phyloP scores from a whole-genome alignment of 2,888 invertebrate genomes.

The Halictus ligatus region DNA sequence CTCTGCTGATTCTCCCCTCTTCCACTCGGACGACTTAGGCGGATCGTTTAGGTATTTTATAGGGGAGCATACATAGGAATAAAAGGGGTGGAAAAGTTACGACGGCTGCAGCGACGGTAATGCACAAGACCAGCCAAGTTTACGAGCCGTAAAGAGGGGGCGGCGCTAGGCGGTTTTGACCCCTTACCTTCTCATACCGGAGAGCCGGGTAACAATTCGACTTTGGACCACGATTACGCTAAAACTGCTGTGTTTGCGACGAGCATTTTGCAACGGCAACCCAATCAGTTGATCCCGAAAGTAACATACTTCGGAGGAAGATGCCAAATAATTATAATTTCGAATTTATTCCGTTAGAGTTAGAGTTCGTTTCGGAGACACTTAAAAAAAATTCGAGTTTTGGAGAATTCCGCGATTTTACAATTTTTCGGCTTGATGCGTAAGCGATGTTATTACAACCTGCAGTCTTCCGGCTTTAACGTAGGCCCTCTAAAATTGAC shows the following conservation, averaged over 20 bases:
- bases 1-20: background rate
- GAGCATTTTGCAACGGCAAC: background rate
- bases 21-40: constrained; percentile 57
- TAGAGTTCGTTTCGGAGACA: too few species aligned
- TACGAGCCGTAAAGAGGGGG: constrained; percentile 72
- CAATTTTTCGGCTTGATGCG: too few species aligned
- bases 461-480: too few species aligned
- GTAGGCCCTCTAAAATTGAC: too few species aligned
- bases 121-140: constrained; percentile 70
- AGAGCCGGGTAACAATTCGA: background rate
- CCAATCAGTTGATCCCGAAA: background rate
- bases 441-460: too few species aligned
- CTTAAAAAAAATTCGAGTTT: too few species aligned
- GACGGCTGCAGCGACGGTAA: constrained; percentile 70
- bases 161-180: background rate
- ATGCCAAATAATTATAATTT: too few species aligned
- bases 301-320: too few species aligned
- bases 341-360: too few species aligned
- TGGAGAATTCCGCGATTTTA: too few species aligned
- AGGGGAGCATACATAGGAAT: constrained; percentile 71
- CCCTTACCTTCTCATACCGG: background rate
- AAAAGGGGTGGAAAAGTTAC: constrained; percentile 76
- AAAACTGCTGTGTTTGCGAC: background rate
- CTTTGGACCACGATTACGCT: background rate
- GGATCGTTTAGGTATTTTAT: constrained; percentile 72